phyloP scores from a whole-genome alignment of 2,113 vertebrate genomes.

The Elgaria multicarinata region DNA sequence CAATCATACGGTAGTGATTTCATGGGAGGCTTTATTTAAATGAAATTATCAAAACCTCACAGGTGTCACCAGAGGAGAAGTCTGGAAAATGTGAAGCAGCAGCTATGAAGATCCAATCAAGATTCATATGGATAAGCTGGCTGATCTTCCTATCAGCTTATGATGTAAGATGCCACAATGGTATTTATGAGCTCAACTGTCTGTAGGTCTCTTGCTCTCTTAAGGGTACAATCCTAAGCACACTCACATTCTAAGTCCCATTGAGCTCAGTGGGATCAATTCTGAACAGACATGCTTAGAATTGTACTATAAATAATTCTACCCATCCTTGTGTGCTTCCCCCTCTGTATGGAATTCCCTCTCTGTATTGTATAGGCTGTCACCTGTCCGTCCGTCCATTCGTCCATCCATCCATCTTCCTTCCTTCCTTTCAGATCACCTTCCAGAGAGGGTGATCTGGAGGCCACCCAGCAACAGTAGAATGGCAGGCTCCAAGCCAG shows the following conservation, averaged over 20 bases:
- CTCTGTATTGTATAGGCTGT: background rate
- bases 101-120: background rate
- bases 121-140: background rate
- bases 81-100: background rate
- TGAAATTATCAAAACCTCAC: background rate
- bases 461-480: background rate
- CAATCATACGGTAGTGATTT: background rate
- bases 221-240: background rate
- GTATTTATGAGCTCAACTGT: background rate
- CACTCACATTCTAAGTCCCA: background rate
- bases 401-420: no score
- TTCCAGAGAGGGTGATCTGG: no score
- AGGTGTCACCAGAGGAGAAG: background rate
- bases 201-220: background rate
- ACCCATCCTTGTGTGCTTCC: background rate
- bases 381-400: no score
- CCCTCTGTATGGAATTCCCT: background rate
- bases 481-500: no score
- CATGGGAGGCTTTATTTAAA: background rate
- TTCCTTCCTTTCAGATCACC: no score
- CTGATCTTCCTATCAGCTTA: background rate
- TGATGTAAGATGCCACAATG: background rate
- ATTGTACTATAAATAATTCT: no score
- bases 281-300: background rate
- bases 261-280: background rate